phyloP scores from a whole-genome alignment of 1,140 invertebrate genomes.

The Piezodorus guildinii region DNA sequence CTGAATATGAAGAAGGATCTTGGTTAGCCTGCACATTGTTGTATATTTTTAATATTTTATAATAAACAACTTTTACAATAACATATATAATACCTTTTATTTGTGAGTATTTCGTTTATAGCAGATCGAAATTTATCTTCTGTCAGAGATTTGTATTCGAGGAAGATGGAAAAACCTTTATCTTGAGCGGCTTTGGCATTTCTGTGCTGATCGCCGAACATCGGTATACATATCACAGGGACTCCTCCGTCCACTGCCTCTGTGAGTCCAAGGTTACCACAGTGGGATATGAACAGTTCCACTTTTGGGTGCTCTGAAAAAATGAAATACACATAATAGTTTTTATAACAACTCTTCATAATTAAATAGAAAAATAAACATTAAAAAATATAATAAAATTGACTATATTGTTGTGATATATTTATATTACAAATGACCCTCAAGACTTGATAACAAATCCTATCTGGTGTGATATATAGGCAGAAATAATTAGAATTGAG shows the following conservation, averaged over 20 bases:
- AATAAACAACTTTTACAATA: too few species aligned
- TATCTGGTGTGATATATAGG: too few species aligned
- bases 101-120: slow-evolving; percentile 4
- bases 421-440: too few species aligned
- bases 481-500: too few species aligned
- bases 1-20: too few species aligned
- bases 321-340: background rate
- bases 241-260: slow-evolving; percentile 41
- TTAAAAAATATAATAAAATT: too few species aligned
- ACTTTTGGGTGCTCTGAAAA: slow-evolving; percentile 36
- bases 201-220: slow-evolving; percentile 35
- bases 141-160: slow-evolving; percentile 23
- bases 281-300: slow-evolving; percentile 38
- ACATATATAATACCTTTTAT: slow-evolving; percentile 3
- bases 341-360: too few species aligned
- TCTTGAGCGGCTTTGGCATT: slow-evolving; percentile 36
- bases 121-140: background rate
- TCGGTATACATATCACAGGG: slow-evolving; percentile 38
- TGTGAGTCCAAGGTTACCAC: slow-evolving; percentile 38
- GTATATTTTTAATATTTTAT: too few species aligned
- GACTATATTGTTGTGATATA: too few species aligned
- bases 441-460: too few species aligned
- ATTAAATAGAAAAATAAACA: too few species aligned
- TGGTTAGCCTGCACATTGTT: too few species aligned
- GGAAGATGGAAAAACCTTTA: slow-evolving; percentile 31